Base-by-base conservation (phyloP, 2,888 invertebrate genomes). In the Listrodromus nycthemerus region DNA sequence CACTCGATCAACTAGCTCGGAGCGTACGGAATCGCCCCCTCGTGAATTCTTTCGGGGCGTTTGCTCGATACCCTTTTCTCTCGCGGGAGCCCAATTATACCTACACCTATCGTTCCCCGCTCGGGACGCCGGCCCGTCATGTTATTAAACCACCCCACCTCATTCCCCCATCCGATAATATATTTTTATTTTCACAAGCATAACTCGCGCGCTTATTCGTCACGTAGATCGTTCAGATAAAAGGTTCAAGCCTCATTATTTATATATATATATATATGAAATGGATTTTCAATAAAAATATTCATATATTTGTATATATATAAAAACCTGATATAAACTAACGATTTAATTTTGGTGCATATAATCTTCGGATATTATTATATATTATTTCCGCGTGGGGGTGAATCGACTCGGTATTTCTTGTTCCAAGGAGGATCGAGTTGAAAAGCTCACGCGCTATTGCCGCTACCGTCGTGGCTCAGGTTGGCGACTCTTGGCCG, bases 71-170 rank as follows among this genome's bases (percentile, higher is more conserved):
- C 63, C 69, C 27, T 33, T 16, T 33, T 41, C 66, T 30, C 13
- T 61, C 55, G 24, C 77, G 52, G 80, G 75, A 78, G 82, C 76
- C 83, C 80, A 83, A 85, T 85, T 83, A 71, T 67, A 82, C 76
- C 73, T 61, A 74, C 69, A 73, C 21, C 24, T 24, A 41, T 61
- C 19, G 37, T 21, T 55, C 10, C 55, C 10, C 24, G 2, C 8
- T 24, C 41, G 41, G 13, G 41, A 45, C 41, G 41, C 13, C 41
- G 41, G 41, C 41, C 41, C 41, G 41, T 16, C 3, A 3, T 16
- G 41, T 45, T 45, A 45, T 45, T 45, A 45, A 45, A 45, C 41
- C 37, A 10, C 16, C 41, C 16, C 3, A 2, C 16, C 16, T 16
- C 2, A n/a, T n/a, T n/a, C 13, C 4, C 16, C 4, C 16, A 45